Evolutionary conservation across 2,888 invertebrate species (phyloP).

Genomic region (Caenorhabditis japonica): DNA sequence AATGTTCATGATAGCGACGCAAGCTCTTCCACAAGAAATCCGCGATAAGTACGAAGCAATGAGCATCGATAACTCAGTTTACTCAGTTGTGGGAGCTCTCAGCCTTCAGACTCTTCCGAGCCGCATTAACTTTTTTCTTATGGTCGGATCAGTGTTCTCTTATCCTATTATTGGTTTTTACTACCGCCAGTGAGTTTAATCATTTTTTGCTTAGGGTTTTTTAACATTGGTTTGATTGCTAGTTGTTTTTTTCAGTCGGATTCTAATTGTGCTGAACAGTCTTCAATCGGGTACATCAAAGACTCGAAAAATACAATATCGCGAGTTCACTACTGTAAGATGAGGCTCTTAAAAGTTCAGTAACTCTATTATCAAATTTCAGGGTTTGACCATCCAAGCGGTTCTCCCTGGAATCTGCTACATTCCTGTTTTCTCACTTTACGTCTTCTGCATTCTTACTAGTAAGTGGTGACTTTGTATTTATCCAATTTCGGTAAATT

Average conservation of each 20-base stretch:
- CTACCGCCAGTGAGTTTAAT: slow-evolving; percentile 8
- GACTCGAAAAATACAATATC: slow-evolving; percentile 3
- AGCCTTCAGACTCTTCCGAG: slow-evolving; percentile 2
- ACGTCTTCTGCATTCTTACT: slow-evolving; percentile 21
- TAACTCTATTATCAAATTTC: slow-evolving; percentile 1
- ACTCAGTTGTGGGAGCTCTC: not conserved
- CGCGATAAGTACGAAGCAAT: not conserved
- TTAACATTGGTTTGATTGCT: no score
- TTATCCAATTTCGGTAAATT: not conserved
- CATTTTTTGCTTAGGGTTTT: slow-evolving; percentile 15
- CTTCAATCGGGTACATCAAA: no score
- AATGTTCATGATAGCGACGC: slow-evolving; percentile 16
- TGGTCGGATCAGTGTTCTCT: not conserved
- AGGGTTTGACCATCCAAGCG: slow-evolving; percentile 19
- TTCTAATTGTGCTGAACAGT: no score
- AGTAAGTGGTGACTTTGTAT: slow-evolving; percentile 6
- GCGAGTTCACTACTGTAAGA: slow-evolving; percentile 16
- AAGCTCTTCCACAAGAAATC: slow-evolving; percentile 18
- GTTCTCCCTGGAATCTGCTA: slow-evolving; percentile 5
- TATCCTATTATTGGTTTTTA: not conserved
- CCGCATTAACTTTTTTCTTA: not conserved
- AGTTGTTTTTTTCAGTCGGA: no score
- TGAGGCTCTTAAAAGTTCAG: slow-evolving; percentile 5
- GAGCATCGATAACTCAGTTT: not conserved
- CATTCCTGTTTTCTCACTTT: not conserved